These are phyloP conservation scores for Hymenochirus boettgeri DNA, from an alignment of 2,113 vertebrate species.

Conservation along the genomic window DNA sequence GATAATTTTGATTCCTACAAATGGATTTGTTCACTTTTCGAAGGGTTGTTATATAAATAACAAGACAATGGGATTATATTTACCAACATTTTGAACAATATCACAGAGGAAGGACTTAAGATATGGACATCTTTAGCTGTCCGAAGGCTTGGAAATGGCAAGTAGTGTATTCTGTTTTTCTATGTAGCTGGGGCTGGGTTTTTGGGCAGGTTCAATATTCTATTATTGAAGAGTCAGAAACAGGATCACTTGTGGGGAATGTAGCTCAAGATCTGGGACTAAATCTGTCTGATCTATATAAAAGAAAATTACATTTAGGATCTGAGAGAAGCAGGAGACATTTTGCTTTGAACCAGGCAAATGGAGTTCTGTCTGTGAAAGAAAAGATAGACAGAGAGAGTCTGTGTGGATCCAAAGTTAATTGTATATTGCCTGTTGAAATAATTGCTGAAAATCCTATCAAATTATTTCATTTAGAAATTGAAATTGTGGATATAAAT, in stretches of 20 bases:
- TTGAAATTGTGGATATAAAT: conserved; percentile 75
- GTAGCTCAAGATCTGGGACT: too few species aligned
- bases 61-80: not conserved
- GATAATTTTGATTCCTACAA: conserved; percentile 61
- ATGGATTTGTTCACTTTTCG: conserved; percentile 58
- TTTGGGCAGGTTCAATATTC: conserved; percentile 49
- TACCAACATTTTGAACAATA: not conserved
- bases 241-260: conserved; percentile 47
- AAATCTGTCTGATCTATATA: too few species aligned
- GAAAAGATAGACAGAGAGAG: too few species aligned
- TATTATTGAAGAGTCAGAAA: conserved; percentile 51
- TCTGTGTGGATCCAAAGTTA: too few species aligned
- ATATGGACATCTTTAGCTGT: conserved; percentile 4
- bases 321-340: too few species aligned
- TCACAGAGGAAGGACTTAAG: not conserved
- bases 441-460: conserved; percentile 64
- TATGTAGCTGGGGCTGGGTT: conserved; percentile 56
- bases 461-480: conserved; percentile 67
- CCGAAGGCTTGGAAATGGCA: conserved; percentile 19
- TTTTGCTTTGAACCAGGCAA: too few species aligned
- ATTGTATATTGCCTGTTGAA: too few species aligned
- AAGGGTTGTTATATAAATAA: not conserved
- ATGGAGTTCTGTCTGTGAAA: too few species aligned
- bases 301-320: too few species aligned
- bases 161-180: conserved; percentile 7